A percentile compares a stretch with the other conserved stretches of the same genome.
These are phyloP conservation scores for Ciconia maguari DNA, from an alignment of 2,113 vertebrate genomes.

Conservation along the genomic window DNA sequence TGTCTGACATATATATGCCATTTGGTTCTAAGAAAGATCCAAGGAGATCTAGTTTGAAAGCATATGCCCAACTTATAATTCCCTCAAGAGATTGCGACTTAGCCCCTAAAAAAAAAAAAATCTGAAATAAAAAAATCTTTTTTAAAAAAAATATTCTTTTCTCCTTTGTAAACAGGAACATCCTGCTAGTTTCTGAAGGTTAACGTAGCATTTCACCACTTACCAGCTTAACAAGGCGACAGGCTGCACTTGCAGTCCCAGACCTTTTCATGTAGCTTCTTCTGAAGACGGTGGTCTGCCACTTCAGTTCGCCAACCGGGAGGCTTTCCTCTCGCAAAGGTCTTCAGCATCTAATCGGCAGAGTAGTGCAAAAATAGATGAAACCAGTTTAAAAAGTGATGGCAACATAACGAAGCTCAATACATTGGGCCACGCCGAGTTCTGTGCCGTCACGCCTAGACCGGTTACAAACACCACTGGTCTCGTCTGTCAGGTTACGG, in stretches of 20 bases:
- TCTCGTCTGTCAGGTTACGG: neutral
- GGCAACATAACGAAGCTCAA: neutral
- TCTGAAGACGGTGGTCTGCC: neutral
- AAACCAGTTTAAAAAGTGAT: neutral
- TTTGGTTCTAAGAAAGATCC: neutral
- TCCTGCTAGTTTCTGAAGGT: neutral
- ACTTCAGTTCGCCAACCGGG: neutral
- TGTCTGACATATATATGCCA: neutral
- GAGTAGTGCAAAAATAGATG: neutral
- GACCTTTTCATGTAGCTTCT: neutral
- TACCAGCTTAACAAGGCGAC: neutral
- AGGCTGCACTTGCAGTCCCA: neutral
- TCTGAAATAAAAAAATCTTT: too few relatives aligned
- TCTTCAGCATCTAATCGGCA: neutral
- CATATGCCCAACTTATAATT: neutral
- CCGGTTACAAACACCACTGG: neutral
- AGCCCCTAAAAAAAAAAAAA: neutral
- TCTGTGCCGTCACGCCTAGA: rapidly evolving
- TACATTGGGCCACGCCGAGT: too few relatives aligned
- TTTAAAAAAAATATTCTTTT: neutral
- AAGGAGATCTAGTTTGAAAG: neutral
- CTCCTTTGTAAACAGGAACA: neutral
- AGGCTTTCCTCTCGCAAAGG: neutral
- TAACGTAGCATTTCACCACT: neutral
- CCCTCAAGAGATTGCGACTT: neutral